Base-by-base conservation (phyloP, 2,797 vertebrate genomes). In the Sebastiscus tertius region DNA sequence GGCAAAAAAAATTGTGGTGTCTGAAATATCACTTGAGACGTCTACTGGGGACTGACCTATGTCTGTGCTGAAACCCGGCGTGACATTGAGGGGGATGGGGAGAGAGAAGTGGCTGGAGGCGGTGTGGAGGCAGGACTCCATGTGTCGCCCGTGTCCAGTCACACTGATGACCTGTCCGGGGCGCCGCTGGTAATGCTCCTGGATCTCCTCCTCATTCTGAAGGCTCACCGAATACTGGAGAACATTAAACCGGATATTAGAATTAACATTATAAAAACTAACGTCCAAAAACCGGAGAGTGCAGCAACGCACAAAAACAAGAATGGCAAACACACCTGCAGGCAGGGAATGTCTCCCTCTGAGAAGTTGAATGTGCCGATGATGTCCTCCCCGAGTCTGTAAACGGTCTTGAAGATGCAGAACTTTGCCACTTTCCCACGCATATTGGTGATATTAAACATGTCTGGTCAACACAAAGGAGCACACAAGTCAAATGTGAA, bases 331-430 rank as follows among this genome's bases (percentile, higher is more conserved):
- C 34, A 34, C 42, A 99, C 98, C 97, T 99, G 99, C 80, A 99
- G 92, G 88, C 99, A 99, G 0, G 97, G 97, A 72, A 99, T 98
- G 58, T 98, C 97, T 46, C 99, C 98, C 76, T 99, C 98, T 0
- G 97, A 98, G 89, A 99, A 98, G 90, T 95, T 98, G 81, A 99
- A 98, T 0, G 97, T 98, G 71, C 99, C 98, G 3, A 99, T 93
- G 75, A 99, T 96, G 13, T 99, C 99, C 82, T 99, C 99, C 14
- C 99, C 99, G 0, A 99, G 96, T 92, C 98, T 97, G 95, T 99
- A 99, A 3, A 98, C 95, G 0, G 95, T 98, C 93, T 99, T 99
- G 94, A 99, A 99, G 93, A 99, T 98, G 93, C 98, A 98, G 93
- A 99, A 99, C 0, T 97, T 98, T 7, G 97, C 98, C 81, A 99